Evolutionary conservation across 2,113 vertebrate species (phyloP).

Genomic region (Hypanus sabinus): DNA sequence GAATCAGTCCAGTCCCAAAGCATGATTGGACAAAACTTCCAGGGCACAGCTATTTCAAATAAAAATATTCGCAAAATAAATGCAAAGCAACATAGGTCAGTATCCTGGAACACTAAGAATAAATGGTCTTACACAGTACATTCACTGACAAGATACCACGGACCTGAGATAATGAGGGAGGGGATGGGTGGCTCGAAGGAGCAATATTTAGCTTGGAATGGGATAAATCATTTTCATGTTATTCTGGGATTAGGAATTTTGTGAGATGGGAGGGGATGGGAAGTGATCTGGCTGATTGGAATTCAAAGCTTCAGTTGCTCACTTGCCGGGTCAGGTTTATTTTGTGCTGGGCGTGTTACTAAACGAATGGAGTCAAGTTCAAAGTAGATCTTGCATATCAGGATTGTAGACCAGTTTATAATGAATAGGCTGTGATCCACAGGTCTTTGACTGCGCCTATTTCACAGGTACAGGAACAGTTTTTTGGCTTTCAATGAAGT

Average conservation of each 20-base stretch:
- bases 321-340: slow-evolving; percentile 22
- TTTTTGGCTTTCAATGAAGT: too few species aligned
- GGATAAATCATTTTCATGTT: slow-evolving; percentile 14
- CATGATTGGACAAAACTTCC: neutral
- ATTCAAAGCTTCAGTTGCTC: neutral
- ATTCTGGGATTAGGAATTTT: slow-evolving; percentile 20
- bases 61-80: neutral
- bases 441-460: neutral
- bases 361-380: neutral
- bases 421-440: neutral
- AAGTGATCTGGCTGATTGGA: slow-evolving; percentile 26
- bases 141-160: neutral
- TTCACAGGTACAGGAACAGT: neutral
- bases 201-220: slow-evolving; percentile 8
- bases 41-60: neutral
- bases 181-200: neutral
- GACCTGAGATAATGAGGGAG: neutral
- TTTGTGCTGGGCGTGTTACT: neutral
- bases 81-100: neutral
- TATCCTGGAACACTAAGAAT: neutral
- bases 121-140: neutral
- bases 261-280: slow-evolving; percentile 24
- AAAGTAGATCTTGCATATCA: neutral
- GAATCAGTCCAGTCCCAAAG: neutral
- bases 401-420: neutral